Evolutionary conservation across 2,888 invertebrate genomes (phyloP), one percentile per base, ranked within the genome.

Genomic region (Marronus borbonicus): DNA sequence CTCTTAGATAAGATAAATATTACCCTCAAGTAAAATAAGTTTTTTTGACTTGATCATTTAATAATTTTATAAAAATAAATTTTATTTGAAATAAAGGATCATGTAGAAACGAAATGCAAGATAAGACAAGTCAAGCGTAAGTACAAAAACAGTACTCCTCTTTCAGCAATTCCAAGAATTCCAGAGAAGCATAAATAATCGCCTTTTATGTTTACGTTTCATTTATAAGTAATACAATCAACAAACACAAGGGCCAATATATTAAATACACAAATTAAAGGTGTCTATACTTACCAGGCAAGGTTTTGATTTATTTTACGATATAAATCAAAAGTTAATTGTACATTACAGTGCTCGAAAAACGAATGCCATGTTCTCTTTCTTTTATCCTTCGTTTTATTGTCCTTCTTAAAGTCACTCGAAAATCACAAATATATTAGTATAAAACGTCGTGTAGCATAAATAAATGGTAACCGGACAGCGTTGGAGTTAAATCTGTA

Each of bases 401-500:
- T 8, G 8, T 44, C 44, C 52, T 55, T 55, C 52, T 55, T 55
- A n/a, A 14, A 55, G 17, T 55, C 28, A 28, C 28, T 4, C 60
- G 28, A 60, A 60, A 60, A 8, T 17, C 60, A 60, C 52, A 17
- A 55, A 55, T 55, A n/a, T 7, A 55, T 55, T 24, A 24, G 28
- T 7, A 12, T 28, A 28, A 24, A 60, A 60, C 20, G 28, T 4
- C 14, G 60, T 60, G 24, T 20, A 60, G 28, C 24, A 60, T 60
- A 60, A 24, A 60, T 60, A 60, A 28, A 24, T 24, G 24, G 24
- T 24, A 24, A 24, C 24, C 24, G 24, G 24, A 24, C 60, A 60
- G 12, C 28, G 60, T 68, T 44, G 24, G 14, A 24, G 24, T 68
- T 49, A 49, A 68, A 68, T 12, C 44, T 68, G 7, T 68, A 20